phyloP scores from a whole-genome alignment of 2,797 vertebrate species.

The Bovichtus variegatus region DNA sequence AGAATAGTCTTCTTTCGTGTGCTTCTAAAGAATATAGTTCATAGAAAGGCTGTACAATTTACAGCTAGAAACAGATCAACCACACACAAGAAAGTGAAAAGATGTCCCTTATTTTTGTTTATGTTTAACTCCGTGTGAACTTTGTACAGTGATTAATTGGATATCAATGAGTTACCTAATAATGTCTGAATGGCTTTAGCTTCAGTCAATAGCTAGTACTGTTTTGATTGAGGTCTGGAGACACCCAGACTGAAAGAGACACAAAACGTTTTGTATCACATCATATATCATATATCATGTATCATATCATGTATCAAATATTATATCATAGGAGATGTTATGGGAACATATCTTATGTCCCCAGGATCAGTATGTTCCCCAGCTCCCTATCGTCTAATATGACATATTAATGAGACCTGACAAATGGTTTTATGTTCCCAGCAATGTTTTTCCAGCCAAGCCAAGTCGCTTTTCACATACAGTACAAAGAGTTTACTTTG shows the following conservation, averaged over 20 bases:
- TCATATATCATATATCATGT: neutral
- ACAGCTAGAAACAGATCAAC: neutral
- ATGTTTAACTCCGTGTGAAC: constrained; percentile 7
- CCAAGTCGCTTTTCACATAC: no score
- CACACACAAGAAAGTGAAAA: neutral
- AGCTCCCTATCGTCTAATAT: neutral
- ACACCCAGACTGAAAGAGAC: neutral
- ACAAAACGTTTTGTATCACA: neutral
- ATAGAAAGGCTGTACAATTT: neutral
- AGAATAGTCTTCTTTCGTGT: neutral
- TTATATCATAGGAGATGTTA: no score
- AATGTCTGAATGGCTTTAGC: neutral
- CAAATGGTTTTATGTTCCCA: neutral
- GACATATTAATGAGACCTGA: neutral
- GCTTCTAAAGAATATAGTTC: neutral
- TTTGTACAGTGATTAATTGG: constrained; percentile 3
- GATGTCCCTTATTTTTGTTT: neutral
- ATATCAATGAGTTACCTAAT: neutral
- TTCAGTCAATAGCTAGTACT: neutral
- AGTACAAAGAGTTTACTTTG: no score
- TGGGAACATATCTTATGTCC: no score
- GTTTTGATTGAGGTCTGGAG: neutral
- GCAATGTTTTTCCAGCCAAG: neutral
- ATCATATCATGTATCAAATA: no score
- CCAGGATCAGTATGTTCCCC: neutral